Base-by-base conservation (phyloP, 2,888 invertebrate species). In the Halictus ligatus region DNA sequence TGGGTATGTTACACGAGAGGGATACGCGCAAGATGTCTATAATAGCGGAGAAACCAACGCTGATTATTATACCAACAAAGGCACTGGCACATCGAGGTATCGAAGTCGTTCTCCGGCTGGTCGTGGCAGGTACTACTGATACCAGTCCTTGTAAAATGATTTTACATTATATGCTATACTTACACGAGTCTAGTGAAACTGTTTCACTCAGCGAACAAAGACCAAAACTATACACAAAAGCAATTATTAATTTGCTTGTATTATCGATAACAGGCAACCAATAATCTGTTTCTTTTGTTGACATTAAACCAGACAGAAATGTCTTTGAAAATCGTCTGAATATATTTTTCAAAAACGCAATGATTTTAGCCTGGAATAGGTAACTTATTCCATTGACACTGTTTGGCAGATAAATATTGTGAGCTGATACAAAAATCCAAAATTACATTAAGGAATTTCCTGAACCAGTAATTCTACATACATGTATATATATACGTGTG, bases 21-120 rank as follows among this genome's bases (percentile, higher is more conserved):
- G 93, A 86, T 95, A 95, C 91, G 89, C 92, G 79, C 93, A 95
- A 91, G 94, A 94, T 88, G 92, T 93, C 91, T 95, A 94, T 87
- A 91, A 91, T 87, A 94, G 94, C 40, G 94, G 94, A 64, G 94
- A 93, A 80, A 88, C 91, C 69, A 92, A 90, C 77, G 89, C 91
- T 81, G 94, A 94, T 89, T 95, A 94, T 92, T 95, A 94, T 89
- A 93, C 94, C 85, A 92, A 94, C 91, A 95, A 94, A 93, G 94
- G 95, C 90, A 96, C 96, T 91, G 93, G 94, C 89, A 94, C 95
- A 86, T 95, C 95, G 90, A 95, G 96, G 93, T 96, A 96, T 93
- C 95, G 96, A 90, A 96, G 95, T 93, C 96, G 96, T 88, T 96
- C 96, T 84, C 96, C 96, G 87, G 95, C 95, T 91, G 95, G 95